Percentiles rank a stretch among this genome's conserved stretches.
These are phyloP conservation scores for Hassar affinis DNA, from an alignment of 2,113 vertebrate species.

Conservation along the genomic window DNA sequence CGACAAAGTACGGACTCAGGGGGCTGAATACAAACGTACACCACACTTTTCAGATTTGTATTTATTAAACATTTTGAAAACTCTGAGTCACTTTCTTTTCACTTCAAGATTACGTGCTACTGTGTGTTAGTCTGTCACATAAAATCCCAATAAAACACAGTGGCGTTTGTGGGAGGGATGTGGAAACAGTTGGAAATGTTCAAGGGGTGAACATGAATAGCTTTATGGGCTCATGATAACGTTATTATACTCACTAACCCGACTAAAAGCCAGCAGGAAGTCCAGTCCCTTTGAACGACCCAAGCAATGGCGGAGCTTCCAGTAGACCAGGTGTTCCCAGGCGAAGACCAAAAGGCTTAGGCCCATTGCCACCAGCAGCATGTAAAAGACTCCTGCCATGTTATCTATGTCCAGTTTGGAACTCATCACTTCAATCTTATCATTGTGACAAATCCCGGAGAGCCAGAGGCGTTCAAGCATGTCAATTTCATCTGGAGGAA, in stretches of 20 bases:
- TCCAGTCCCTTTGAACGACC: conserved; percentile 79
- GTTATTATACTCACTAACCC: conserved; percentile 66
- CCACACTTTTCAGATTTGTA: too few species aligned
- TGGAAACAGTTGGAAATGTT: too few species aligned
- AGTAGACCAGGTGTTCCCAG: conserved; percentile 88
- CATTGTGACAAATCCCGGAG: conserved; percentile 78
- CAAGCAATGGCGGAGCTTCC: conserved; percentile 82
- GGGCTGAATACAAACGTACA: too few species aligned
- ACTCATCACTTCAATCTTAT: conserved; percentile 86
- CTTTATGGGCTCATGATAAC: too few species aligned
- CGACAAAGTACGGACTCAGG: too few species aligned
- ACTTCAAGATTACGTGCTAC: too few species aligned
- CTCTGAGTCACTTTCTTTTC: too few species aligned
- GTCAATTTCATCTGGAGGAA: conserved; percentile 73
- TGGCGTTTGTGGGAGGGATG: too few species aligned
- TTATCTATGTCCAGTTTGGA: conserved; percentile 91
- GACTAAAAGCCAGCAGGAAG: conserved; percentile 84
- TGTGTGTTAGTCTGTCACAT: too few species aligned
- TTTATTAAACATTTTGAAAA: too few species aligned
- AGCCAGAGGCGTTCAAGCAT: conserved; percentile 77
- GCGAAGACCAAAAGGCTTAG: conserved; percentile 86
- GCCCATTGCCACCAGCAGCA: conserved; percentile 89
- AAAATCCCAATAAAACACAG: too few species aligned
- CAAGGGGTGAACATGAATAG: too few species aligned
- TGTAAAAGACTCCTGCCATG: conserved; percentile 90